These are phyloP conservation scores for Gallinago solitaria DNA, from an alignment of 2,797 vertebrate genomes.

Conservation along the genomic window DNA sequence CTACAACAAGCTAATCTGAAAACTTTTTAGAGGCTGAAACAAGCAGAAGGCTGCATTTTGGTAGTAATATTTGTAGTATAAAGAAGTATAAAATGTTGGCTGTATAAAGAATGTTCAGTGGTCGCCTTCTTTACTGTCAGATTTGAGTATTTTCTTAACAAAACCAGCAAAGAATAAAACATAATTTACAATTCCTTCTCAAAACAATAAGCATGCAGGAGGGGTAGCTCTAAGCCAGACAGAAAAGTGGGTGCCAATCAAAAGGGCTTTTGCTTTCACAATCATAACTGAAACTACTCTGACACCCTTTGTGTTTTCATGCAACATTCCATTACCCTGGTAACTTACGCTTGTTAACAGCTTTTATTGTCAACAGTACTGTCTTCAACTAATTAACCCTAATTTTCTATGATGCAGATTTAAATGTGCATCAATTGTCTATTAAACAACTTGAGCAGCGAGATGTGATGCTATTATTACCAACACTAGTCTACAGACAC, in stretches of 20 bases:
- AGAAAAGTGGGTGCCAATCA: neutral
- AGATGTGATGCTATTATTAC: neutral
- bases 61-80: neutral
- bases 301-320: neutral
- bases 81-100: neutral
- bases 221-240: neutral
- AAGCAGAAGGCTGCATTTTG: neutral
- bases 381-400: neutral
- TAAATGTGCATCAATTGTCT: neutral
- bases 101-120: neutral
- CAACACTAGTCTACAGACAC: fast-evolving
- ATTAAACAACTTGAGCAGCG: constrained; percentile 35
- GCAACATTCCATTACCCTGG: neutral
- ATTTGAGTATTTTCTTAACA: neutral
- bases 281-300: neutral
- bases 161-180: neutral
- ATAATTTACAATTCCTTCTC: neutral
- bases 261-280: neutral
- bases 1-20: neutral
- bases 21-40: neutral
- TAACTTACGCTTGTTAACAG: neutral
- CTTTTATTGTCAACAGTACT: neutral
- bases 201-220: neutral
- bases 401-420: neutral
- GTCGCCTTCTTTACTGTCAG: neutral